These are phyloP conservation scores for Drosophila vallismaia DNA, from an alignment of 2,888 invertebrate genomes.

Conservation along the genomic window DNA sequence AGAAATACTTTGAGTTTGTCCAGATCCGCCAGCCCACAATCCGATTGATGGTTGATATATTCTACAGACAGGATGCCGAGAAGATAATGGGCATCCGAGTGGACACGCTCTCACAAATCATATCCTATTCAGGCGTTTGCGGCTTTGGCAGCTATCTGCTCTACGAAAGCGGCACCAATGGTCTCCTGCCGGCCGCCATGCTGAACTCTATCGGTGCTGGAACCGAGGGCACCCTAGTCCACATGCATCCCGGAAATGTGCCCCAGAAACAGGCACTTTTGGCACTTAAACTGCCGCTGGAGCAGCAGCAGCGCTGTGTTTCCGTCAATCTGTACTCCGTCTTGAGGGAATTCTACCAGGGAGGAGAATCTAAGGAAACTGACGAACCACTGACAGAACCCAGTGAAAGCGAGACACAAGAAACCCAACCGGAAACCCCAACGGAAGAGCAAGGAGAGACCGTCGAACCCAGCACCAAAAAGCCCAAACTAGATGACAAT, in stretches of 20 bases:
- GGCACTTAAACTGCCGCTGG: conserved; percentile 91
- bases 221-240: conserved; percentile 88
- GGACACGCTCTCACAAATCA: conserved; percentile 95
- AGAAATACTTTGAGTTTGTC: conserved; percentile 94
- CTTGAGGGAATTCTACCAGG: conserved; percentile 88
- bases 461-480: conserved; percentile 65
- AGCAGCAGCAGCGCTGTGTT: conserved; percentile 89
- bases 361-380: conserved; percentile 53
- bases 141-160: conserved; percentile 91
- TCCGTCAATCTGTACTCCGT: conserved; percentile 91
- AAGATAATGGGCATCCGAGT: conserved; percentile 91
- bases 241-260: conserved; percentile 92
- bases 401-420: conserved; percentile 9
- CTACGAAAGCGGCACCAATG: conserved; percentile 95
- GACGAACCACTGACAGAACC: background rate
- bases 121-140: conserved; percentile 92
- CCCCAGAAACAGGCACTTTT: conserved; percentile 91
- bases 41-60: conserved; percentile 92
- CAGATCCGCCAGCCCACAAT: conserved; percentile 92
- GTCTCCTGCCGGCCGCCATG: conserved; percentile 92
- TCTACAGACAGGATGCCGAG: conserved; percentile 90
- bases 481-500: conserved; percentile 56
- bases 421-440: conserved; percentile 23
- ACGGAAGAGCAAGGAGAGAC: conserved; percentile 46
- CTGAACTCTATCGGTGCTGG: conserved; percentile 90